These are phyloP conservation scores for Agonopterix heracliana DNA, from an alignment of 2,888 invertebrate genomes.

Conservation along the genomic window DNA sequence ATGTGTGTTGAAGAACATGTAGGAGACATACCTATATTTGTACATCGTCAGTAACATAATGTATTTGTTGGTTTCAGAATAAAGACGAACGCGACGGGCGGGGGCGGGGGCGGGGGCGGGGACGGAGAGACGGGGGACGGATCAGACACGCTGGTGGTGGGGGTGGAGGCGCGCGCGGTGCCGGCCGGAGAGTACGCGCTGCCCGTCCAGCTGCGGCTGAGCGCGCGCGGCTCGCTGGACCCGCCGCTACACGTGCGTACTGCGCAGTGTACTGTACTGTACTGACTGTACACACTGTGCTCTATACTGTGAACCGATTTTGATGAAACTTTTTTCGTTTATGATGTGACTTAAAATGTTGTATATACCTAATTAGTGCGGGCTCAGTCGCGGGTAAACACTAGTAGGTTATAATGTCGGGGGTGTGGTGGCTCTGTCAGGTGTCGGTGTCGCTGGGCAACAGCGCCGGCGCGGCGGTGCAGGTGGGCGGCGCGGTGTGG, in stretches of 20 bases:
- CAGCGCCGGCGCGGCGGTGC: conserved; percentile 29
- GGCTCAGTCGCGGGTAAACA: too few species aligned
- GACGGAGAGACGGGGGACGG: conserved; percentile 37
- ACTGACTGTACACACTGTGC: background rate
- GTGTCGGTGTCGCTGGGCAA: conserved; percentile 44
- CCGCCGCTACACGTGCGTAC: conserved; percentile 32
- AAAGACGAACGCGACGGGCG: too few species aligned
- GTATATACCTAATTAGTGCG: too few species aligned
- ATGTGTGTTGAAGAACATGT: too few species aligned
- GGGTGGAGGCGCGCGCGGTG: conserved; percentile 51
- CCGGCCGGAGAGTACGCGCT: conserved; percentile 46
- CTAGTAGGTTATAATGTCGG: too few species aligned
- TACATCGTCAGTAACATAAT: too few species aligned
- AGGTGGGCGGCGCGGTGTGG: conserved; percentile 32
- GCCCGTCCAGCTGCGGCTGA: conserved; percentile 52
- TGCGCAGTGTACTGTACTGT: background rate
- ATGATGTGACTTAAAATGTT: too few species aligned
- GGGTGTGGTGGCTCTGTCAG: conserved; percentile 25
- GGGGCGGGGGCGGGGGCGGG: conserved; percentile 17
- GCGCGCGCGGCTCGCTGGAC: conserved; percentile 45
- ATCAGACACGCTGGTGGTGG: conserved; percentile 54
- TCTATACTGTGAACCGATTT: background rate
- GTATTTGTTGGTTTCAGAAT: too few species aligned
- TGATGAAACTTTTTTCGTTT: too few species aligned
- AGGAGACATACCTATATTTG: too few species aligned